A percentile compares a stretch with the other conserved stretches of the same genome.
Evolutionary conservation across 2,113 vertebrate species (phyloP).

Genomic region (Malurus cyaneus): DNA sequence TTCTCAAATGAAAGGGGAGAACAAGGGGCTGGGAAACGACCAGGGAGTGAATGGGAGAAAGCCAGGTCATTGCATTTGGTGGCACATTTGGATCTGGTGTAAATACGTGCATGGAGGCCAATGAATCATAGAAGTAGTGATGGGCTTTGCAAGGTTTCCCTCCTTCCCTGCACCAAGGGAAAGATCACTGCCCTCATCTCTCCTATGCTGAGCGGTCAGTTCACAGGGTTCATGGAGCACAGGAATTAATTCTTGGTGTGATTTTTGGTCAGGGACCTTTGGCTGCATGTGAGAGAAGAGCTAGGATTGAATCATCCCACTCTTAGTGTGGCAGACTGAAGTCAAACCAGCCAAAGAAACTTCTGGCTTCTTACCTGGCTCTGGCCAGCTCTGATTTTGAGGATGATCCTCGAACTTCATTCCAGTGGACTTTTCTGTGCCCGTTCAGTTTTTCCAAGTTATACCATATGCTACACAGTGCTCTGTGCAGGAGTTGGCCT

Average conservation of each 20-base stretch:
- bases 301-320: neutral
- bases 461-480: accelerated
- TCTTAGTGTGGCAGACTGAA: neutral
- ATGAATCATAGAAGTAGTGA: neutral
- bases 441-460: neutral
- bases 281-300: neutral
- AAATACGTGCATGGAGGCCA: neutral
- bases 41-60: neutral
- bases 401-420: neutral
- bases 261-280: neutral
- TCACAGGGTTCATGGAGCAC: neutral
- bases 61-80: neutral
- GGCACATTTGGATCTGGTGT: neutral
- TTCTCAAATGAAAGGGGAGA: neutral
- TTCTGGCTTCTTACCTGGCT: neutral
- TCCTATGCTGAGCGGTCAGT: neutral
- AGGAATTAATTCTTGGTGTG: neutral
- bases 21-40: neutral
- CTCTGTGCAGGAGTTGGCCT: neutral
- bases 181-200: neutral
- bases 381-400: neutral
- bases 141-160: neutral
- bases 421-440: neutral
- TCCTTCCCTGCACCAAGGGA: neutral
- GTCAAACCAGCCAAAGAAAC: neutral